phyloP scores from a whole-genome alignment of 2,888 invertebrate genomes.

The Anagyrus pseudococci region DNA sequence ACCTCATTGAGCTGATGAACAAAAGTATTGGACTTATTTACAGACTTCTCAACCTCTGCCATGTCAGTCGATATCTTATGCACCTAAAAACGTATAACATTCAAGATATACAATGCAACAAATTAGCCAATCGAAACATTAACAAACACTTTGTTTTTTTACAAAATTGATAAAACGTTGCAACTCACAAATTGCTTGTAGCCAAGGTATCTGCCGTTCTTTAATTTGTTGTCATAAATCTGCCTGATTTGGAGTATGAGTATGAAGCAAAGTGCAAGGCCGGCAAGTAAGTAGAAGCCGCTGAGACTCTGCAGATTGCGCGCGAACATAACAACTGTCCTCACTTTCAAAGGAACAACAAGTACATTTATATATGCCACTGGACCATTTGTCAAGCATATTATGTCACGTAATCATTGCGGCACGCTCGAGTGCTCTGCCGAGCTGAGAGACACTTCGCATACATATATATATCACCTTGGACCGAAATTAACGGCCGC shows the following conservation, averaged over 20 bases:
- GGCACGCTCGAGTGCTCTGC: no score
- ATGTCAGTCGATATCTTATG: constrained; percentile 60
- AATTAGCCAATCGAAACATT: neutral
- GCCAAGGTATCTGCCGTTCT: constrained; percentile 60
- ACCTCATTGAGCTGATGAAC: constrained; percentile 56
- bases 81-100: constrained; percentile 50
- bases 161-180: no score
- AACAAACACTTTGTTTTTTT: no score
- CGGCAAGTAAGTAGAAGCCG: constrained; percentile 52
- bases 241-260: constrained; percentile 62
- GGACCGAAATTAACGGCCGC: no score
- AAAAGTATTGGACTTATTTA: constrained; percentile 55
- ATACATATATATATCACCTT: no score
- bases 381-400: no score
- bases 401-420: no score
- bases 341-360: no score
- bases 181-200: constrained; percentile 64
- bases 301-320: constrained; percentile 56
- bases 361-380: neutral
- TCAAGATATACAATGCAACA: neutral
- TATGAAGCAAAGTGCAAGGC: constrained; percentile 55
- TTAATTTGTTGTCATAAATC: constrained; percentile 63
- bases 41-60: constrained; percentile 57
- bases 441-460: no score
- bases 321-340: constrained; percentile 55